phyloP scores from a whole-genome alignment of 2,888 invertebrate genomes.

The Tigriopus californicus region DNA sequence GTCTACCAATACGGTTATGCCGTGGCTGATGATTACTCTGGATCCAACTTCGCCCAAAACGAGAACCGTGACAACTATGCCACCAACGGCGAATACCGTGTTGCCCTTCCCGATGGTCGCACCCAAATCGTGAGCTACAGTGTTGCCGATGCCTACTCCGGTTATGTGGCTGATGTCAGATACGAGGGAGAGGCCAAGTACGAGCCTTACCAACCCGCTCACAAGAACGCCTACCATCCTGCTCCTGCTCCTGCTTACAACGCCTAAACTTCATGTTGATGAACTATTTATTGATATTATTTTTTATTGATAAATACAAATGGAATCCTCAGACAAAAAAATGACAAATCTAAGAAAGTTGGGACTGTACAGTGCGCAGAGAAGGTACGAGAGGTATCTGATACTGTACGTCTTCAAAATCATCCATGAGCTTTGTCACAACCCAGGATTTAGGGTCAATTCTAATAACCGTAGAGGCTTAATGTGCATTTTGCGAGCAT shows the following conservation, averaged over 20 bases:
- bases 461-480: too few species aligned
- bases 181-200: slow-evolving; percentile 10
- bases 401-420: too few species aligned
- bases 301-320: too few species aligned
- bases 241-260: neutral
- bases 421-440: too few species aligned
- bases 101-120: slow-evolving; percentile 5
- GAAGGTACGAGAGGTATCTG: too few species aligned
- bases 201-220: neutral
- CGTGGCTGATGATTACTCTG: slow-evolving; percentile 3
- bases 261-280: neutral
- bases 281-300: too few species aligned
- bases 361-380: too few species aligned
- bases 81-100: slow-evolving; percentile 2
- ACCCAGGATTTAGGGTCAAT: too few species aligned
- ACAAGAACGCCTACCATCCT: slow-evolving; percentile 2
- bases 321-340: too few species aligned
- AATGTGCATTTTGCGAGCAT: too few species aligned
- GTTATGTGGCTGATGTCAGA: slow-evolving; percentile 11
- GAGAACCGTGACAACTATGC: slow-evolving; percentile 1
- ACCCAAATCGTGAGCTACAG: slow-evolving; percentile 5
- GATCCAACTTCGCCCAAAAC: slow-evolving; percentile 7
- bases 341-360: too few species aligned
- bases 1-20: slow-evolving; percentile 10
- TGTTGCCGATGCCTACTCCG: slow-evolving; percentile 7